Evolutionary conservation across 1,140 invertebrate genomes (phyloP), one percentile per base, ranked within the genome.

Genomic region (Drosophila lowei): DNA sequence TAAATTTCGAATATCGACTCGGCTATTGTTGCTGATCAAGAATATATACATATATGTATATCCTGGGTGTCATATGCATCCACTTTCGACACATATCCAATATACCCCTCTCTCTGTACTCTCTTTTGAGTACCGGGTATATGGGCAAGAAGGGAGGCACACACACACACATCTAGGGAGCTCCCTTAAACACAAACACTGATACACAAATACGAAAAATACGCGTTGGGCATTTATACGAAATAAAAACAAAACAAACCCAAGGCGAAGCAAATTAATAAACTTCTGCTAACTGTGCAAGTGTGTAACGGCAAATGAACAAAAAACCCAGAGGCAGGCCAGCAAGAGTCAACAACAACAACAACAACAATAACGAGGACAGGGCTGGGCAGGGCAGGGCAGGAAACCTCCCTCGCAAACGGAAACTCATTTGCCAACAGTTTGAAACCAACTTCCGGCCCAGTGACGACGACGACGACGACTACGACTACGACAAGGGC

Each of bases 361-460:
- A 28, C 54, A 67, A 50, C 61, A 44, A 52, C 30, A 56, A 21
- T 18, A 62, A 21, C 42, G 47, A 48, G 18, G 47, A 42, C 38
- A 44, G 30, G 28, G 11, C 23, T n/a, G 30, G 28, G 15, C 13
- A 43, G 3, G 9, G 34, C 11, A 5, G 23, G 52, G 56, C 61
- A 77, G 75, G 75, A 78, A 78, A 58, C 75, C 67, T 72, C 74
- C 68, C 63, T 58, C 57, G 62, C 67, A 78, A 78, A 55, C 76
- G 76, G 76, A 78, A 78, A 78, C 76, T 78, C 76, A 78, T 78
- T 78, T 78, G 76, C 75, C 75, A 78, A 78, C 76, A 78, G 76
- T 78, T 78, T 78, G 75, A 78, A 78, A 78, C 67, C 61, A 62
- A 78, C 76, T 78, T 78, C 75, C 76, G 68, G 68, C 68, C 61